Percentiles rank a stretch among this genome's conserved stretches.
phyloP scores from a whole-genome alignment of 2,113 vertebrate genomes.

The Planiliza haematocheilus region DNA sequence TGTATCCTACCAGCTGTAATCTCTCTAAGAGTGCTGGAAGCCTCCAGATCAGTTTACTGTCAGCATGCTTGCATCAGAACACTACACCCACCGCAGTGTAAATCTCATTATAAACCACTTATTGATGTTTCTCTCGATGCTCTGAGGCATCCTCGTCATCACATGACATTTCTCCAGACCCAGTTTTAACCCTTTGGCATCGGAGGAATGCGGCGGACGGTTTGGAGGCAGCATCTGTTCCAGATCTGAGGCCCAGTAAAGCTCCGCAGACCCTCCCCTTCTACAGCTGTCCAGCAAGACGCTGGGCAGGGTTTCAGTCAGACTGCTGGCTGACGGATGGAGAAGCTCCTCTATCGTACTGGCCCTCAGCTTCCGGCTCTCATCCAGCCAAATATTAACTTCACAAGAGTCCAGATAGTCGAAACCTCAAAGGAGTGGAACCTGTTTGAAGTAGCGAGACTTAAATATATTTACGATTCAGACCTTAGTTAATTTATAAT shows the following conservation, averaged over 20 bases:
- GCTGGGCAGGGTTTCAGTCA: conserved; percentile 47
- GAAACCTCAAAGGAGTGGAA: conserved; percentile 19
- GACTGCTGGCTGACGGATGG: conserved; percentile 47
- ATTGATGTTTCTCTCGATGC: conserved; percentile 31
- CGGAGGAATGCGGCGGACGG: conserved; percentile 53
- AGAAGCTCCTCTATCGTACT: conserved; percentile 12
- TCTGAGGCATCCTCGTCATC: conserved; percentile 17
- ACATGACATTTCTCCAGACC: conserved; percentile 48
- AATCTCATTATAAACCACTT: conserved; percentile 33
- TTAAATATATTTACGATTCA: conserved; percentile 1
- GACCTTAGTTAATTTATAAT: conserved; percentile 29
- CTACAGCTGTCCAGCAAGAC: conserved; percentile 46
- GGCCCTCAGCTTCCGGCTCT: conserved; percentile 9
- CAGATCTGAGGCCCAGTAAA: conserved; percentile 59
- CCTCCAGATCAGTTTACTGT: conserved; percentile 7
- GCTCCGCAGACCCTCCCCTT: conserved; percentile 51
- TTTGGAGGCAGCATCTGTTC: conserved; percentile 60
- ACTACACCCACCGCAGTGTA: background rate
- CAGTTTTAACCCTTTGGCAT: conserved; percentile 57
- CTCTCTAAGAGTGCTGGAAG: background rate
- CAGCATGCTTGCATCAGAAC: conserved; percentile 4
- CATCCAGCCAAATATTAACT: conserved; percentile 34
- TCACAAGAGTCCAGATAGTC: conserved; percentile 33
- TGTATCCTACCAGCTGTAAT: conserved; percentile 6
- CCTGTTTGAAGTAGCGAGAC: conserved; percentile 12